Conservation (phyloP, 2,113 vertebrate genomes). For the Steatornis caripensis region DNA sequence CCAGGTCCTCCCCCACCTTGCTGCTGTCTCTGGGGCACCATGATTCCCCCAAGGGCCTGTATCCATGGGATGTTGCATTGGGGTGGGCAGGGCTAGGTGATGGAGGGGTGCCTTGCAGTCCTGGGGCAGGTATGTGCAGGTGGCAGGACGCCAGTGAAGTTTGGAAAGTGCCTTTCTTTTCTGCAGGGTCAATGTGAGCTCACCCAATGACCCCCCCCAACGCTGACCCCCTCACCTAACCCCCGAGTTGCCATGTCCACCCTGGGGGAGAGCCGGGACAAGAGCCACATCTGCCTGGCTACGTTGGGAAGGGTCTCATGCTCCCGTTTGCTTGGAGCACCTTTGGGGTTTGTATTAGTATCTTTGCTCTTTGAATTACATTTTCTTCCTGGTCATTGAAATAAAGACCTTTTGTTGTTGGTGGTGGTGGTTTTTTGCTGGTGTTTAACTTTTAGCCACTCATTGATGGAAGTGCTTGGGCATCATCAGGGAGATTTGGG, state of each 20-base stretch:
- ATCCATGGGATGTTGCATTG: neutral
- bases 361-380: neutral
- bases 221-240: neutral
- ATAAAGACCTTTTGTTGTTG: neutral
- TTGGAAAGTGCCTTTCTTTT: conserved; percentile 46
- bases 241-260: accelerated
- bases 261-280: neutral
- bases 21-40: neutral
- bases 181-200: neutral
- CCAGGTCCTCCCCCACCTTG: neutral
- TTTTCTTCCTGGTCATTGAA: neutral
- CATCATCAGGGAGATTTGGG: neutral
- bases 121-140: accelerated
- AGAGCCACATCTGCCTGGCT: neutral
- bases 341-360: neutral
- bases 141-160: neutral
- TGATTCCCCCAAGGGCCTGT: neutral
- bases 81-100: neutral
- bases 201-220: neutral
- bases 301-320: neutral
- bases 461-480: neutral
- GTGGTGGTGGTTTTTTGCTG: neutral
- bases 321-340: neutral
- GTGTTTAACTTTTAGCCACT: neutral
- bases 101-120: neutral